Evolutionary conservation across 2,113 vertebrate species (phyloP).

Genomic region (Peromyscus polionotus): DNA sequence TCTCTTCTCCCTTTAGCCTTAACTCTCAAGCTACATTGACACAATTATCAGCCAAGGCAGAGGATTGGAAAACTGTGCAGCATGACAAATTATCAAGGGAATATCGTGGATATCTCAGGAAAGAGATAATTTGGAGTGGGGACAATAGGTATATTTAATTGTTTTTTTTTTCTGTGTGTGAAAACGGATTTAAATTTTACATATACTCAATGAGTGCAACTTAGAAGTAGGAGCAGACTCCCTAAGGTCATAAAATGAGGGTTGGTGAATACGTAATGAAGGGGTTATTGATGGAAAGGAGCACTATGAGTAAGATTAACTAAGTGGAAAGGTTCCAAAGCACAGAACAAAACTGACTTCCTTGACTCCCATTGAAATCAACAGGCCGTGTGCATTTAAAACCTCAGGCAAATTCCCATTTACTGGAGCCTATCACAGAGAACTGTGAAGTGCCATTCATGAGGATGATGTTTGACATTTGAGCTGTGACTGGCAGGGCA

Average conservation of each 20-base stretch:
- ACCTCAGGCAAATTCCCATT: constrained; percentile 65
- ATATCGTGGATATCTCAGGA: background rate
- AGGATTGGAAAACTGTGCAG: background rate
- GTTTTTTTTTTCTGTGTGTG: background rate
- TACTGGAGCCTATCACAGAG: background rate
- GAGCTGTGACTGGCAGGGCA: constrained; percentile 52
- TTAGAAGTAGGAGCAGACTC: background rate
- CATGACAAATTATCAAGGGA: background rate
- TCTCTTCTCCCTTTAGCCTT: background rate
- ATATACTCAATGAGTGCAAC: background rate
- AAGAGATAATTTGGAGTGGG: background rate
- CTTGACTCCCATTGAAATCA: constrained; percentile 17
- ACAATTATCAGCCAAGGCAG: constrained; percentile 8
- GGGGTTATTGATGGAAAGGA: constrained; percentile 9
- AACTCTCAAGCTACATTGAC: background rate
- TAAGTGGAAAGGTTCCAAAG: constrained; percentile 59
- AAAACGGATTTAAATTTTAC: background rate
- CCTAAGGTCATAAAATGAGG: background rate
- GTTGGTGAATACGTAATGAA: background rate
- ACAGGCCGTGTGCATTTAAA: constrained; percentile 9
- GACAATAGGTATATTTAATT: background rate
- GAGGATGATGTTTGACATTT: constrained; percentile 40
- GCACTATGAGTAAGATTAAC: constrained; percentile 26
- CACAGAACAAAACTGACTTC: background rate
- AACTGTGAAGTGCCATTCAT: constrained; percentile 9